Conservation (phyloP, 2,113 vertebrate genomes). For the Etheostoma cragini region DNA sequence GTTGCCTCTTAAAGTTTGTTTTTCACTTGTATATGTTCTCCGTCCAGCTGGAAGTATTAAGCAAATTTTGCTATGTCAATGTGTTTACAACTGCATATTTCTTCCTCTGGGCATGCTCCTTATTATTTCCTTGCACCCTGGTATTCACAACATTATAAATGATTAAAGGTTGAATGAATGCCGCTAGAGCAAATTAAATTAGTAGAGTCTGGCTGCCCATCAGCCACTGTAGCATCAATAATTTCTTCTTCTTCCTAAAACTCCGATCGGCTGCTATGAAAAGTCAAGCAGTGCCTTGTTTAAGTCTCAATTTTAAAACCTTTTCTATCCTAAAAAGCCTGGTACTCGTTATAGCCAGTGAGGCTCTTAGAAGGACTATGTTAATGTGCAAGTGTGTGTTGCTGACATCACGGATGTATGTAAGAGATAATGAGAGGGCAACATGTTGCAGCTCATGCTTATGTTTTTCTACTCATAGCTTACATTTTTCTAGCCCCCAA, state of each 20-base stretch:
- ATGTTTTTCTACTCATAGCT: slow-evolving; percentile 38
- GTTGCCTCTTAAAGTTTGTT: slow-evolving; percentile 42
- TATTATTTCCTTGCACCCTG: slow-evolving; percentile 12
- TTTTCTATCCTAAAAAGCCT: slow-evolving; percentile 65
- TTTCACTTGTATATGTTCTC: slow-evolving; percentile 48
- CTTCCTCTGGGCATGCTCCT: background rate
- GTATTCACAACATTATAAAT: slow-evolving; percentile 6
- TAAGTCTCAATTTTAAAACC: slow-evolving; percentile 25
- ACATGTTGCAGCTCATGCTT: slow-evolving; percentile 8
- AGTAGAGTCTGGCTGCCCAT: slow-evolving; percentile 7
- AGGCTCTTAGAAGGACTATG: slow-evolving; percentile 39
- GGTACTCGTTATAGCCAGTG: slow-evolving; percentile 62
- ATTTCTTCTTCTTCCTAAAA: slow-evolving; percentile 10
- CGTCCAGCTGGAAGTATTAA: slow-evolving; percentile 48
- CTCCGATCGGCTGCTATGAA: slow-evolving; percentile 28
- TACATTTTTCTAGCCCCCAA: slow-evolving; percentile 51
- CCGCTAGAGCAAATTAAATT: background rate
- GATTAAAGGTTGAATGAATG: slow-evolving; percentile 27
- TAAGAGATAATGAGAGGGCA: slow-evolving; percentile 9
- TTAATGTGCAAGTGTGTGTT: slow-evolving; percentile 11
- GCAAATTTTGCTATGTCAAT: background rate
- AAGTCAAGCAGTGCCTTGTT: slow-evolving; percentile 35
- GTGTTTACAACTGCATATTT: slow-evolving; percentile 44
- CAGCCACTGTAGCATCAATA: background rate
- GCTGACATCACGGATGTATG: background rate